Percentiles rank a stretch among this genome's conserved stretches.
Conservation (phyloP, 2,888 invertebrate genomes). For the Pseudoips prasinana region DNA sequence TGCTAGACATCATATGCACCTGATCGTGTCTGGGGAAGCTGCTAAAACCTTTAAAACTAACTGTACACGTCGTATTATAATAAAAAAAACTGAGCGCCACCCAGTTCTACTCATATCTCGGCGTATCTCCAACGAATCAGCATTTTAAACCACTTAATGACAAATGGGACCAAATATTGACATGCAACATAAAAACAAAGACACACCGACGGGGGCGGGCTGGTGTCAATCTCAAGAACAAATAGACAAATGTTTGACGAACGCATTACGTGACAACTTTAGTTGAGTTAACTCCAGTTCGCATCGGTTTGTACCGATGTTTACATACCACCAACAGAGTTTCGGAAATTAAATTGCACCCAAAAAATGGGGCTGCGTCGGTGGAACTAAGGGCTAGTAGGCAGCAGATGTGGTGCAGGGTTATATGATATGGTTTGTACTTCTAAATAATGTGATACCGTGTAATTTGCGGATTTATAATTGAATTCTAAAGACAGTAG, state of each 20-base stretch:
- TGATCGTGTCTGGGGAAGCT: too few relatives aligned
- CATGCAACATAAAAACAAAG: slow-evolving; percentile 76
- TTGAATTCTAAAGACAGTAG: slow-evolving; percentile 3
- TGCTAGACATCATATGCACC: too few relatives aligned
- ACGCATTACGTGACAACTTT: slow-evolving; percentile 77
- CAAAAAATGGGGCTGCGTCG: slow-evolving; percentile 43
- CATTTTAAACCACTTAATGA: slow-evolving; percentile 64
- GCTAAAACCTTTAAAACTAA: too few relatives aligned
- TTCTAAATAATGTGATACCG: slow-evolving; percentile 32
- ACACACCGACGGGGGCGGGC: slow-evolving; percentile 60
- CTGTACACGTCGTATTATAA: too few relatives aligned
- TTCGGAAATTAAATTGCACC: slow-evolving; percentile 48
- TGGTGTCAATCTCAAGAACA: slow-evolving; percentile 76
- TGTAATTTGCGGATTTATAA: slow-evolving; percentile 31
- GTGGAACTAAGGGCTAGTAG: slow-evolving; percentile 40
- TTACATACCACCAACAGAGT: slow-evolving; percentile 47
- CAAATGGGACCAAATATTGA: slow-evolving; percentile 78
- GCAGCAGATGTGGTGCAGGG: slow-evolving; percentile 43
- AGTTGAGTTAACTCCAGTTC: slow-evolving; percentile 32
- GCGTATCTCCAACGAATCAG: slow-evolving; percentile 53
- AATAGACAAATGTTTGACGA: slow-evolving; percentile 70
- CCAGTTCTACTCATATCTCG: slow-evolving; percentile 45
- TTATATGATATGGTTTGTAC: slow-evolving; percentile 25
- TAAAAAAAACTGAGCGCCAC: too few relatives aligned
- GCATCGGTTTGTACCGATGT: slow-evolving; percentile 43